These are phyloP conservation scores for Congeria kusceri DNA, from an alignment of 2,888 invertebrate species.

Conservation along the genomic window DNA sequence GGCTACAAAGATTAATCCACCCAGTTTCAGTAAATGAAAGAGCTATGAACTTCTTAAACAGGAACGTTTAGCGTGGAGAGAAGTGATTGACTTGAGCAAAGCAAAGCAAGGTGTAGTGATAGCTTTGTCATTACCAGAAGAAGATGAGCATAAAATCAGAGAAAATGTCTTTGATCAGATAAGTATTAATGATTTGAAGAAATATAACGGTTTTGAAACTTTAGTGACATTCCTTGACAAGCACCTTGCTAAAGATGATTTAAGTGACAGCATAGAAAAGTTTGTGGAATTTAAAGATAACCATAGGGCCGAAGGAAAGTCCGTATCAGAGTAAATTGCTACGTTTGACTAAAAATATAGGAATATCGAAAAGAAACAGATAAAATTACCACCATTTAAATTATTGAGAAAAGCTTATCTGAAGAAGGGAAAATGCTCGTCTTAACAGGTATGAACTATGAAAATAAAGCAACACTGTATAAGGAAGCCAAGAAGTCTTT, in stretches of 20 bases:
- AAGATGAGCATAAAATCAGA: constrained; percentile 44
- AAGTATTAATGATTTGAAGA: constrained; percentile 48
- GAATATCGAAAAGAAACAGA: constrained; percentile 60
- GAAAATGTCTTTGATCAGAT: constrained; percentile 60
- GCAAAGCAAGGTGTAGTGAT: constrained; percentile 56
- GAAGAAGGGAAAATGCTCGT: constrained; percentile 57
- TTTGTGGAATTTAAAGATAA: constrained; percentile 57
- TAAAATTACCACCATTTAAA: constrained; percentile 61
- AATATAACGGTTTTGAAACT: constrained; percentile 44
- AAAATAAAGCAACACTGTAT: constrained; percentile 52
- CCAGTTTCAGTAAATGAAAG: constrained; percentile 32
- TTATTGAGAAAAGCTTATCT: constrained; percentile 52
- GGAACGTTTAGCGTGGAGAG: constrained; percentile 56
- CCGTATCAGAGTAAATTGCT: constrained; percentile 44
- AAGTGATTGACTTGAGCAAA: constrained; percentile 54
- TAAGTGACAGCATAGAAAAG: constrained; percentile 58
- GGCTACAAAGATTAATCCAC: constrained; percentile 50
- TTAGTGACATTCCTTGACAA: constrained; percentile 52
- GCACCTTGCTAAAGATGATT: constrained; percentile 61
- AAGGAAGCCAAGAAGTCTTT: constrained; percentile 56
- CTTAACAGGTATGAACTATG: constrained; percentile 62
- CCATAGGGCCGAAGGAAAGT: constrained; percentile 34
- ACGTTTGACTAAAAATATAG: constrained; percentile 55
- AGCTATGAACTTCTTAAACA: constrained; percentile 53
- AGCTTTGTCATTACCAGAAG: constrained; percentile 57